Conservation (phyloP, 2,797 vertebrate genomes). For the Etheostoma perlongum region DNA sequence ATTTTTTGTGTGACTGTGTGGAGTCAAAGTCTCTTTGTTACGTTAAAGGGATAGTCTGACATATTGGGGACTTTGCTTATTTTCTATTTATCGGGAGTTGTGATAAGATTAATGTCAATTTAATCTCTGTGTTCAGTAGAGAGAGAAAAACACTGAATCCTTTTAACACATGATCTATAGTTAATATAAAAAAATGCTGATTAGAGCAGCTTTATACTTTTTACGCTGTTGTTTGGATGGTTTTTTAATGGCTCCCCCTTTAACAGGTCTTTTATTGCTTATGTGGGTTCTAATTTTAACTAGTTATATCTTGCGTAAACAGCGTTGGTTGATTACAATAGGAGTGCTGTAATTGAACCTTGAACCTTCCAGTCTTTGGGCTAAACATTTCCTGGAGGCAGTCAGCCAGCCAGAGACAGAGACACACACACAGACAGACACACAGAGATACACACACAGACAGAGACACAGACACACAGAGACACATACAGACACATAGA, state of each 20-base stretch:
- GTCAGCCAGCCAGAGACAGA: no score
- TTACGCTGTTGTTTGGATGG: background rate
- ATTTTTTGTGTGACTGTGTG: conserved; percentile 20
- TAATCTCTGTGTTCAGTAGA: background rate
- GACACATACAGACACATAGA: no score
- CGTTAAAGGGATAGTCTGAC: background rate
- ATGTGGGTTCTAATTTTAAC: background rate
- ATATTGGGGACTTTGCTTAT: background rate
- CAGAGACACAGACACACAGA: no score
- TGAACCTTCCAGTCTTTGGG: background rate
- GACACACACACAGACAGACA: background rate
- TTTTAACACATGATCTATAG: background rate
- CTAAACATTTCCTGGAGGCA: background rate
- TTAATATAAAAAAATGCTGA: background rate
- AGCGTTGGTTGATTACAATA: background rate
- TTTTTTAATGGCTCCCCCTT: background rate
- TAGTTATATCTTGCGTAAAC: conserved; percentile 6
- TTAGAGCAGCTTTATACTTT: background rate
- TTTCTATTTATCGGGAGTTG: background rate
- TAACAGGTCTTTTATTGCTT: background rate
- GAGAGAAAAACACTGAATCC: background rate
- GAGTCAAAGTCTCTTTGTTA: conserved; percentile 10
- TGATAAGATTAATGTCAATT: conserved; percentile 1
- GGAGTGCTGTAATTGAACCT: background rate
- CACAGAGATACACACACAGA: no score